Conservation (phyloP, 2,113 vertebrate genomes). For the Tor tambroides region DNA sequence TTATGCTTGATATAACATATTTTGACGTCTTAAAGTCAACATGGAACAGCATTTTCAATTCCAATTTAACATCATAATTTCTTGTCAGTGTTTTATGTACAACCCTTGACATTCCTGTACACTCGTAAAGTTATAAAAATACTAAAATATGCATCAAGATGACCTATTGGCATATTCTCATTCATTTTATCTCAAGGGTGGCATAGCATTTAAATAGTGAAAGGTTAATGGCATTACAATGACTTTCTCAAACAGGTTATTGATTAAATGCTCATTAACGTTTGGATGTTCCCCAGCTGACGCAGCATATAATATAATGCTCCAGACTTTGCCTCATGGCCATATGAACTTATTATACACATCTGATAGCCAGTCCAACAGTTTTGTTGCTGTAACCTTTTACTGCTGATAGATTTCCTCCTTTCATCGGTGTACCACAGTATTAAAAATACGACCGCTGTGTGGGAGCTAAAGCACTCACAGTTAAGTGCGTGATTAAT, state of each 20-base stretch:
- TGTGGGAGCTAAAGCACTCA: slow-evolving; percentile 6
- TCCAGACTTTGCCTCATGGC: slow-evolving; percentile 2
- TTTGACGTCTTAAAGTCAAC: not conserved
- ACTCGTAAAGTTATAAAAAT: not conserved
- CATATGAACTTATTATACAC: slow-evolving; percentile 10
- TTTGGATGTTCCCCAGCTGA: slow-evolving; percentile 21
- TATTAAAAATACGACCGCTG: slow-evolving; percentile 24
- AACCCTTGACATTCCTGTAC: not conserved
- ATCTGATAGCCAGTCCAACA: not conserved
- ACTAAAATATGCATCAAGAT: not conserved
- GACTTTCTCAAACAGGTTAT: slow-evolving; percentile 2
- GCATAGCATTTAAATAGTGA: slow-evolving; percentile 26
- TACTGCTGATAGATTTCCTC: slow-evolving; percentile 51
- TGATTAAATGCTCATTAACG: slow-evolving; percentile 39
- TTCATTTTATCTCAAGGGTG: slow-evolving; percentile 7
- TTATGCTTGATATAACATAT: not conserved
- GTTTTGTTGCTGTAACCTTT: slow-evolving; percentile 33
- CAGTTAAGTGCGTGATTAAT: slow-evolving; percentile 61
- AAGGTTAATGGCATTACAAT: slow-evolving; percentile 43
- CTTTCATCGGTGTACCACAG: slow-evolving; percentile 45
- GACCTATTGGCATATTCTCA: slow-evolving; percentile 18
- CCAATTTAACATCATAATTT: too few species aligned
- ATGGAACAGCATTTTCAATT: too few species aligned
- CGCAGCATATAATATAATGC: slow-evolving; percentile 4
- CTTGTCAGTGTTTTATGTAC: not conserved